Conservation (phyloP, 2,113 vertebrate genomes). For the Pollimyrus isidori region DNA sequence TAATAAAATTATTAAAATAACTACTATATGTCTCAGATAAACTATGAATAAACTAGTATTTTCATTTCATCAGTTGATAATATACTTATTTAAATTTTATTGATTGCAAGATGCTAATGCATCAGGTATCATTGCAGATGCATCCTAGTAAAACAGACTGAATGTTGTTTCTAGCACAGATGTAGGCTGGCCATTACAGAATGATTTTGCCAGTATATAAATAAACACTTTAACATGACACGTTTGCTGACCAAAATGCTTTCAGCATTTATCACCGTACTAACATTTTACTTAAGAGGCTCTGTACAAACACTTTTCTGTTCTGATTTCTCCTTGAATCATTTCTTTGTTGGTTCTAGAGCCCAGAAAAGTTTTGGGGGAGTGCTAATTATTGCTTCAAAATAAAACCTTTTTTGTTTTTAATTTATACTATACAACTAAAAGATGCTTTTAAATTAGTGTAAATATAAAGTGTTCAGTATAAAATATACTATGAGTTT, state of each 20-base stretch:
- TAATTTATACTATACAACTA: slow-evolving; percentile 39
- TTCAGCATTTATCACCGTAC: neutral
- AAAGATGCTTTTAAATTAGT: slow-evolving; percentile 1
- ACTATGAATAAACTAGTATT: neutral
- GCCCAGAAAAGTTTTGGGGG: neutral
- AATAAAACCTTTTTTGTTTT: slow-evolving; percentile 31
- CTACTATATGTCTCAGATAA: neutral
- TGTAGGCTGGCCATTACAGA: neutral
- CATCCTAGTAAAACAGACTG: neutral
- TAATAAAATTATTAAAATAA: neutral
- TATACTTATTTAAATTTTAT: neutral
- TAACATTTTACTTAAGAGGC: neutral
- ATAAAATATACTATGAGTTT: slow-evolving; percentile 18
- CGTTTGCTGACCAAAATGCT: neutral
- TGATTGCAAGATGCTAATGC: neutral
- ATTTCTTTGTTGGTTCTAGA: neutral
- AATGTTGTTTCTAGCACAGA: neutral
- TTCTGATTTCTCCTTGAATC: neutral
- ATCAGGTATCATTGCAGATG: neutral
- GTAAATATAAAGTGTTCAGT: slow-evolving; percentile 13
- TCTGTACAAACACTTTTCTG: neutral
- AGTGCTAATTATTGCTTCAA: slow-evolving; percentile 55
- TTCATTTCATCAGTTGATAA: neutral
- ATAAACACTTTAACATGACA: neutral
- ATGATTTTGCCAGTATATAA: neutral